These are phyloP conservation scores for Serripes groenlandicus DNA, from an alignment of 2,888 invertebrate genomes.

Conservation along the genomic window DNA sequence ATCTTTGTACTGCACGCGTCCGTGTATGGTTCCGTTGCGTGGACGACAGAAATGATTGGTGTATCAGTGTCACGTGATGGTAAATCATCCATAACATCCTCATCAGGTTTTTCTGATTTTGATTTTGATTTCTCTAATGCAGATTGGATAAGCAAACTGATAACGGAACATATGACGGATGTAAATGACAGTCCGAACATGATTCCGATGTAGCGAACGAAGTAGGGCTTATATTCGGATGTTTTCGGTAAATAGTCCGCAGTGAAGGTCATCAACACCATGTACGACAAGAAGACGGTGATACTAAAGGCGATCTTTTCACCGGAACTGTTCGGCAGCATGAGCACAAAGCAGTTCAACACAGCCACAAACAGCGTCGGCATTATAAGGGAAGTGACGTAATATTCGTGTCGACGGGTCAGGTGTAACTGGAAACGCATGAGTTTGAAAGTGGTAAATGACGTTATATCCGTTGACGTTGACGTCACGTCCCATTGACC, in stretches of 20 bases:
- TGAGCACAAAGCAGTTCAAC: background rate
- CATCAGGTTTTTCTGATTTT: too few species aligned
- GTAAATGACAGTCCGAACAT: background rate
- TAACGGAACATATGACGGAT: conserved; percentile 3
- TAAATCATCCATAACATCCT: too few species aligned
- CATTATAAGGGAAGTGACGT: background rate
- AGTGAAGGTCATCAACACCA: background rate
- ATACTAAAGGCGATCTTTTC: conserved; percentile 1
- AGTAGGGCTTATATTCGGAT: background rate
- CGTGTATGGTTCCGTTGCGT: too few species aligned
- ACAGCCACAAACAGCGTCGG: background rate
- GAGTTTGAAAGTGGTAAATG: background rate
- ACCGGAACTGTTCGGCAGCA: background rate
- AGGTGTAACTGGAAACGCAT: background rate
- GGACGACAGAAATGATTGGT: too few species aligned
- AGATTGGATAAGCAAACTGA: too few species aligned
- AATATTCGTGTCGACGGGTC: background rate
- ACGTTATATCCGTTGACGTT: background rate
- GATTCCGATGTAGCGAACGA: conserved; percentile 2
- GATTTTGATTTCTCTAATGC: too few species aligned
- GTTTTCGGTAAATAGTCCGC: conserved; percentile 4
- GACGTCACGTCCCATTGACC: background rate
- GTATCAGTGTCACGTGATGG: too few species aligned
- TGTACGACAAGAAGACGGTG: conserved; percentile 3
- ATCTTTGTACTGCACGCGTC: too few species aligned